Evolutionary conservation across 2,113 vertebrate species (phyloP), one percentile per base, ranked within the genome.

Genomic region (Aramus guarauna): DNA sequence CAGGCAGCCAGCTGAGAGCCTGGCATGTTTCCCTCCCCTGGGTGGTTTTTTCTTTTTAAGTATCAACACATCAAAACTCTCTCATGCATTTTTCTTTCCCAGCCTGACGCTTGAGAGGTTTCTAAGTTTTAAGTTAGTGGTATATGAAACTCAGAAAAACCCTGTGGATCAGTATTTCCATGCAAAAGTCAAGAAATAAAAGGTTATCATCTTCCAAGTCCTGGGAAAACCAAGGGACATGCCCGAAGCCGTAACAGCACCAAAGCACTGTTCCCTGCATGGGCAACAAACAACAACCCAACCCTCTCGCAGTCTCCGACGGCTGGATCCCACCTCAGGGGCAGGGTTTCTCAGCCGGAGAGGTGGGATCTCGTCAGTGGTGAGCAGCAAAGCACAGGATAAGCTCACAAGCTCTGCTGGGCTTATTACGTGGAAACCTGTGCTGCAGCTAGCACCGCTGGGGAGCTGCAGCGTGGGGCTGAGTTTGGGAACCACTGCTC

Each of bases 401-500:
- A 27, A 76, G 76, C 36, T 50, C 39, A 41, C 12, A 16, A 56
- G 45, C 17, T 52, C 56, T 73, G 58, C 47, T 9, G 20, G 58
- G 26, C 23, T 83, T 20, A 27, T 3, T 52, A 45, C 34, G 48
- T 67, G 53, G 30, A 66, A 41, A 60, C 24, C 30, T 26, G 2
- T 0, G 1, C 55, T 47, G 34, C 29, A 63, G 67, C 43, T 6
- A 41, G 48, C 41, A 5, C 21, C 2, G 6, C 60, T 0, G 1
- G 48, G 29, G 43, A 71, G 47, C 72, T 1, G 4, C 10, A 24
- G 47, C 4, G 4, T 5, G 19, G 23, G 41, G 39, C 32, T n/a
- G 36, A n/a, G 15, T 22, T 34, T 9, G 32, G 23, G 34, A 30
- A 48, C n/a, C 17, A 4, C n/a, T n/a, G 55, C 56, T 83, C n/a